Evolutionary conservation across 2,797 vertebrate genomes (phyloP).

Genomic region (Benthosema pterotum): DNA sequence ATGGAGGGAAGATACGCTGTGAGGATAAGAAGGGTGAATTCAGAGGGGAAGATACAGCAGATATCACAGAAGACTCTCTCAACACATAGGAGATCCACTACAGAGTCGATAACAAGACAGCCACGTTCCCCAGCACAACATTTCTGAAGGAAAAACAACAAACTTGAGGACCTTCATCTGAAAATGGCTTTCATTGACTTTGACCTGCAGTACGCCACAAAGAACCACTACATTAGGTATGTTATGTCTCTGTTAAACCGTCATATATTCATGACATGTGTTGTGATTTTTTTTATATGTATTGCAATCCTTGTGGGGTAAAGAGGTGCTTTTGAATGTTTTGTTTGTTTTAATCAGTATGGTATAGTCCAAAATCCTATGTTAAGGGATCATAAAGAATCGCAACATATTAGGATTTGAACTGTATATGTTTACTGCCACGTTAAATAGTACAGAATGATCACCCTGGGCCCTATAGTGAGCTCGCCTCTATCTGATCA

Average conservation of each 20-base stretch:
- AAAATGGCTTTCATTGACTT: conserved; percentile 75
- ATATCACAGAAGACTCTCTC: conserved; percentile 28
- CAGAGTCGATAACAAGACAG: background rate
- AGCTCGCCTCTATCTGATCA: background rate
- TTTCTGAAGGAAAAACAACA: background rate
- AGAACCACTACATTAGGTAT: conserved; percentile 75
- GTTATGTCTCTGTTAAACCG: background rate
- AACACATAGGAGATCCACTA: conserved; percentile 17
- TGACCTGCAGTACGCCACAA: conserved; percentile 69
- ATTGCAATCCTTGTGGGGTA: no score
- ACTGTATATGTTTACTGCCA: no score
- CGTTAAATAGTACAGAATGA: no score
- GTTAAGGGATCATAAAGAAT: no score
- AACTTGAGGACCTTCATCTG: conserved; percentile 1
- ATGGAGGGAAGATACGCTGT: conserved; percentile 5
- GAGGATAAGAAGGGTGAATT: conserved; percentile 65
- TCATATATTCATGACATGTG: no score
- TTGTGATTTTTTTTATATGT: no score
- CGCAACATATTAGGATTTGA: no score
- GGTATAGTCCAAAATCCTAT: no score
- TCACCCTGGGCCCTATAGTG: no score
- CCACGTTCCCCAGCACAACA: background rate
- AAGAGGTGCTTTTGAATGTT: no score
- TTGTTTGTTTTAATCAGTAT: no score
- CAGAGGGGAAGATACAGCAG: conserved; percentile 16